Evolutionary conservation across 1,140 invertebrate genomes (phyloP).

Genomic region (Cheumatopsyche charites): DNA sequence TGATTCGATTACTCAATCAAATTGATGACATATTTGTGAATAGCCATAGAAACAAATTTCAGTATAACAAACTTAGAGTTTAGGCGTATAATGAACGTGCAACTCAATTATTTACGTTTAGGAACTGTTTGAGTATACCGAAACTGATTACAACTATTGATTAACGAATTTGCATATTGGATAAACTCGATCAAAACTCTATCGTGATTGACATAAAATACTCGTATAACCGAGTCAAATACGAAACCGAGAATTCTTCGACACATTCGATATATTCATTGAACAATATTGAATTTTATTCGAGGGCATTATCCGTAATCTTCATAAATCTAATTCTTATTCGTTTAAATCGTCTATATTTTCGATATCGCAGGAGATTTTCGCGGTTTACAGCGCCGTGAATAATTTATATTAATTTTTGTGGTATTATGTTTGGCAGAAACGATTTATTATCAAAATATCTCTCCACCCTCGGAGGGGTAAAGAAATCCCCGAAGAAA

Average conservation of each 20-base stretch:
- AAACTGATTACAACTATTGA: slow-evolving; percentile 17
- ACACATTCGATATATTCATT: too few species aligned
- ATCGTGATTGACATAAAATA: neutral
- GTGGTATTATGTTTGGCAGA: slow-evolving; percentile 17
- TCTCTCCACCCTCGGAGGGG: neutral
- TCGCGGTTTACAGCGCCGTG: slow-evolving; percentile 4
- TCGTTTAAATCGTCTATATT: neutral
- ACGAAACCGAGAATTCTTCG: too few species aligned
- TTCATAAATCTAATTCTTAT: slow-evolving; percentile 2
- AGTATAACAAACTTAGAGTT: neutral
- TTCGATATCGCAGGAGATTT: neutral
- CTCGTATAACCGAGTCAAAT: too few species aligned
- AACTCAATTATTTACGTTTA: slow-evolving; percentile 16
- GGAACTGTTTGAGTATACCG: neutral
- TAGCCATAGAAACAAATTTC: neutral
- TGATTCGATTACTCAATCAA: too few species aligned
- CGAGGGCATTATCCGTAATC: neutral
- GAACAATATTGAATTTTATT: too few species aligned
- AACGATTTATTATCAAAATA: slow-evolving; percentile 20
- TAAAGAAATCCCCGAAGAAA: slow-evolving; percentile 6
- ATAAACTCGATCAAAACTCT: neutral
- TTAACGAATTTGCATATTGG: slow-evolving; percentile 11
- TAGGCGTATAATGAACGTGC: neutral
- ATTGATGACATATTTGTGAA: too few species aligned
- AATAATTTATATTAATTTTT: slow-evolving; percentile 23